Conservation (phyloP, 2,888 invertebrate genomes). For the Lasioglossum marginatum region DNA sequence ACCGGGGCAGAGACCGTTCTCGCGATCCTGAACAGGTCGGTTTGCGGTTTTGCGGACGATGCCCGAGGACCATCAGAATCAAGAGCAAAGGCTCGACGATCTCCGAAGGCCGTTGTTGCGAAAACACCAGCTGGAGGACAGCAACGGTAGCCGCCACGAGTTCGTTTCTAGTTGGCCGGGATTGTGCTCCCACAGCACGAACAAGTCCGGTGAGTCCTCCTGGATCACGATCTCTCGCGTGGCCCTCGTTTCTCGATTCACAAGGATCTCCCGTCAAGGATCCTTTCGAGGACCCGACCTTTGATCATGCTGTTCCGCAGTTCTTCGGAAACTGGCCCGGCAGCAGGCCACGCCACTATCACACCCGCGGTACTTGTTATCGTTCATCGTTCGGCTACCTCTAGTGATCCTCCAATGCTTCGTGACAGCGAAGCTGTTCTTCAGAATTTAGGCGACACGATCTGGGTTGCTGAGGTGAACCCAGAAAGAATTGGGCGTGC, state of each 20-base stretch:
- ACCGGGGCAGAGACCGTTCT: conserved; percentile 29
- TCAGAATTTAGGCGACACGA: too few species aligned
- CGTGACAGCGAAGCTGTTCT: too few species aligned
- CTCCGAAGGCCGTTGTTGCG: conserved; percentile 52
- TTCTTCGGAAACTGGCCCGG: neutral
- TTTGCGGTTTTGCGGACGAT: conserved; percentile 43
- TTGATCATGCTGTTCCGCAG: neutral
- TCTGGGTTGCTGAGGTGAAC: too few species aligned
- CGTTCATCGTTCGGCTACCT: neutral
- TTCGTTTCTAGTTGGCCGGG: conserved; percentile 51
- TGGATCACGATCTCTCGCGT: neutral
- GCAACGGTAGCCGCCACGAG: conserved; percentile 4
- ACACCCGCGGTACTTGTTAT: neutral
- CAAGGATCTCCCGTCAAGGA: conserved; percentile 2
- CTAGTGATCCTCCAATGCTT: too few species aligned
- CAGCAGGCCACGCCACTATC: neutral
- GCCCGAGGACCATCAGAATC: conserved; percentile 33
- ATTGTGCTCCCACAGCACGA: conserved; percentile 14
- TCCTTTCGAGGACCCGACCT: neutral
- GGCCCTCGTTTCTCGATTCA: neutral
- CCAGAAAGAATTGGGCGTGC: too few species aligned
- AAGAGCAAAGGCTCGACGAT: conserved; percentile 20
- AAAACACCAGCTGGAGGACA: neutral
- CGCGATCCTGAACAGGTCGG: conserved; percentile 18
- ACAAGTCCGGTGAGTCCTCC: conserved; percentile 51